Evolutionary conservation across 2,888 invertebrate species (phyloP), one percentile per base, ranked within the genome.

Genomic region (Nineta flava): DNA sequence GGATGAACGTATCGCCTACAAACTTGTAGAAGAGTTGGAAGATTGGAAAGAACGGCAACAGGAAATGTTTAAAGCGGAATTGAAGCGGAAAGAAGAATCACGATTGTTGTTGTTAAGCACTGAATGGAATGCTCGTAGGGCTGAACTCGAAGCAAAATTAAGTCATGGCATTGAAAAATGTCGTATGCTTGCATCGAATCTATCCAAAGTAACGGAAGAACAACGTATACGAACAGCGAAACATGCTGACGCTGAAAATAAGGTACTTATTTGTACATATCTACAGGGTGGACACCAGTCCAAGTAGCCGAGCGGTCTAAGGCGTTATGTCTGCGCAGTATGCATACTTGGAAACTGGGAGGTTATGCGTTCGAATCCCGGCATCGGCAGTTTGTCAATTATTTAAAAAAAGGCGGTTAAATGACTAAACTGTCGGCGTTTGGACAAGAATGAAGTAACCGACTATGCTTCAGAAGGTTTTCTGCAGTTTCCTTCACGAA

Each of bases 21-120:
- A 74, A 62, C 74, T 77, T 55, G 73, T 83, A 0, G 72, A 77
- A 34, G 82, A 83, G 53, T 65, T 87, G 2, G 81, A 82, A 58
- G 76, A 76, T 19, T 87, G 86, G 85, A 86, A 83, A 59, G 74
- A 77, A 53, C 70, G 73, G 21, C 79, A 83, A 58, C 77, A 81
- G 58, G 72, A 76, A 52, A 59, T 76, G 7, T 84, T 79, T 57
- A 72, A 75, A 58, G 62, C 65, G 41, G 79, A 79, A 64, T 34
- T 49, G n/a, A 17, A 41, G 19, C 38, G 34, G 31, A 34, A 35
- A 47, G 52, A 52, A 47, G 45, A 49, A 38, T 31, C 44, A 21
- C 32, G 49, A 45, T 58, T 76, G 4, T 67, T 69, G 0, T 59
- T 73, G 1, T 57, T 80, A 12, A 68, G 73, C 1, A 66, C 65